Evolutionary conservation across 2,113 vertebrate species (phyloP).

Genomic region (Varanus salvator): DNA sequence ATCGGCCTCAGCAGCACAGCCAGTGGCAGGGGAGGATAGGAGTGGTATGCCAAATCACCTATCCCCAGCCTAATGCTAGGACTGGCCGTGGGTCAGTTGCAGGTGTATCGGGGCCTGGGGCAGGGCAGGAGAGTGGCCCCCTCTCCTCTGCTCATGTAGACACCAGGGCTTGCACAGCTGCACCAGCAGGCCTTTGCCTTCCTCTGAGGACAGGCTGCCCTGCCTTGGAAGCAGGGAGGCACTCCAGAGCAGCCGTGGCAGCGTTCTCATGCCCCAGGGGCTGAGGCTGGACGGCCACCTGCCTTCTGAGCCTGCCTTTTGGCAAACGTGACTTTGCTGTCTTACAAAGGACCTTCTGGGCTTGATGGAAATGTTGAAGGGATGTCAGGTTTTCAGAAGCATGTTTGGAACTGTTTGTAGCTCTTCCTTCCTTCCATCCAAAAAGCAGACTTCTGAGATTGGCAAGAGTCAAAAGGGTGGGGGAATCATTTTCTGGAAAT

Average conservation of each 20-base stretch:
- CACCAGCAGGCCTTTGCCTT: not conserved
- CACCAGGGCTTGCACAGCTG: not conserved
- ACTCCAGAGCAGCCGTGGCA: not conserved
- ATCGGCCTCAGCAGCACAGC: not conserved
- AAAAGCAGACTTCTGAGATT: not conserved
- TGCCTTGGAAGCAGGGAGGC: not conserved
- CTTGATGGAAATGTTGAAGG: not conserved
- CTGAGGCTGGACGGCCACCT: no score
- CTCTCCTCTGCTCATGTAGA: not conserved
- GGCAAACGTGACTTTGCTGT: not conserved
- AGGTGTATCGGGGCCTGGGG: not conserved
- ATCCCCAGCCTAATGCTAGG: not conserved
- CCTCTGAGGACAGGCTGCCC: not conserved
- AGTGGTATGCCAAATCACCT: not conserved
- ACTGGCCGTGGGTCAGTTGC: no score
- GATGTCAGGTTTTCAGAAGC: not conserved
- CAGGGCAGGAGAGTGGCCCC: not conserved
- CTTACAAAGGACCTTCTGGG: not conserved
- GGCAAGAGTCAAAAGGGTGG: not conserved
- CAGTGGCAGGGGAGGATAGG: not conserved
- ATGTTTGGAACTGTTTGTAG: not conserved
- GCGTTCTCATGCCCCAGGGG: no score
- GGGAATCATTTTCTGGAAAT: not conserved
- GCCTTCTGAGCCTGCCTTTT: not conserved
- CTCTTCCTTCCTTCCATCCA: not conserved